phyloP scores from a whole-genome alignment of 1,140 invertebrate genomes.

The Drosophila lacteicornis region DNA sequence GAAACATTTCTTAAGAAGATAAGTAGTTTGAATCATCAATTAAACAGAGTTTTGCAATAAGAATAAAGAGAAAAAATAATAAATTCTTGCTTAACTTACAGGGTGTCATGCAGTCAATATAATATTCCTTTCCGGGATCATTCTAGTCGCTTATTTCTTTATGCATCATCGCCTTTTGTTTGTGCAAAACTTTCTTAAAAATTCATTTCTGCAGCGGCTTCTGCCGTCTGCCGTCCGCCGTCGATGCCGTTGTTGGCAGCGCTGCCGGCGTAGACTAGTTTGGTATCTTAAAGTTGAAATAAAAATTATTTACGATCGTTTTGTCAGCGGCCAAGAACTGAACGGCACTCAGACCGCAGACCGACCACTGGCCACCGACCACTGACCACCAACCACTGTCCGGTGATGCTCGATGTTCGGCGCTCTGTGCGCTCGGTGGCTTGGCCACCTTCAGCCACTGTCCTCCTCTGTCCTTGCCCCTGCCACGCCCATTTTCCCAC shows the following conservation, averaged over 20 bases:
- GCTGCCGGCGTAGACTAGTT: constrained; percentile 69
- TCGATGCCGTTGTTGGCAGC: constrained; percentile 22
- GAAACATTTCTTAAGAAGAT: too few relatives aligned
- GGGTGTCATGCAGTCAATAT: not conserved
- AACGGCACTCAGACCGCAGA: constrained; percentile 36
- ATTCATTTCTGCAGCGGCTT: constrained; percentile 55
- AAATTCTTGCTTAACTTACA: not conserved
- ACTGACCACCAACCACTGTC: constrained; percentile 48
- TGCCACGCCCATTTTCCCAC: constrained; percentile 50
- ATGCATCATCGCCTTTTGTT: constrained; percentile 76
- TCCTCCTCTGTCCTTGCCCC: constrained; percentile 28
- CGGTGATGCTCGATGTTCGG: constrained; percentile 26
- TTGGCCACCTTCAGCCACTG: constrained; percentile 24
- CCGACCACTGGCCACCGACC: constrained; percentile 20
- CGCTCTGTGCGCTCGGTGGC: constrained; percentile 13
- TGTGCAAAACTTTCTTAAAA: constrained; percentile 81
- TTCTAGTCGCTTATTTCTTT: constrained; percentile 29
- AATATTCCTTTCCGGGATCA: not conserved
- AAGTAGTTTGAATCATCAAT: too few relatives aligned
- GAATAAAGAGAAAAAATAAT: not conserved
- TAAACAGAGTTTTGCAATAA: too few relatives aligned
- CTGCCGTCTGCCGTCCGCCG: constrained; percentile 5
- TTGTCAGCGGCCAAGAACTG: constrained; percentile 76
- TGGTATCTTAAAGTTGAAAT: constrained; percentile 80
- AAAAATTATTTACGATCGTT: constrained; percentile 83